Conservation (phyloP, 35 echinoderm and acorn worm genomes). For the Hemicentrotus pulcherrimus region DNA sequence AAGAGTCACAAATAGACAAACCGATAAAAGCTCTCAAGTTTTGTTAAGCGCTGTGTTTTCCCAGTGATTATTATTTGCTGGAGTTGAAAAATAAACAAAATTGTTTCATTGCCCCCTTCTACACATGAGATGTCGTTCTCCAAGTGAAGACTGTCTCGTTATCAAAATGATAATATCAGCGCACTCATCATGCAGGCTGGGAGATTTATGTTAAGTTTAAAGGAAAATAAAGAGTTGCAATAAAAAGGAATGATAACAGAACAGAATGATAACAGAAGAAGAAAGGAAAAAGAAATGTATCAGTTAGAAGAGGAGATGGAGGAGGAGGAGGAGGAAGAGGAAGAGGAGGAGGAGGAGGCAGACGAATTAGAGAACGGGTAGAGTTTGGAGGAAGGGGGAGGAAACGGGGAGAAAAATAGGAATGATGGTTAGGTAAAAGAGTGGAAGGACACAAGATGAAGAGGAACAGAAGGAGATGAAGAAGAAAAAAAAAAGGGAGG, state of each 20-base stretch:
- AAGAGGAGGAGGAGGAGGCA: neutral
- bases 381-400: neutral
- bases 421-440: too few relatives aligned
- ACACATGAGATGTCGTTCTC: neutral
- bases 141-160: neutral
- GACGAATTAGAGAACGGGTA: neutral
- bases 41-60: neutral
- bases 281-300: too few relatives aligned
- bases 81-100: constrained; percentile 14
- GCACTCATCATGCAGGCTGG: neutral
- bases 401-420: neutral
- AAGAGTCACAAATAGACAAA: neutral
- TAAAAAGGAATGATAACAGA: neutral
- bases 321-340: neutral
- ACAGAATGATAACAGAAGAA: neutral
- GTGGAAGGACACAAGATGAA: too few relatives aligned
- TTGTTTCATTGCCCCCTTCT: neutral
- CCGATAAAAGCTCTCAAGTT: neutral
- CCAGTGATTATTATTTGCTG: constrained; percentile 2
- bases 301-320: neutral
- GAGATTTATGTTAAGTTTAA: neutral
- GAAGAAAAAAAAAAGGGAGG: too few relatives aligned
- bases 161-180: neutral
- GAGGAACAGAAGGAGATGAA: too few relatives aligned
- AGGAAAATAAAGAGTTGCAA: neutral